phyloP scores from a whole-genome alignment of 2,797 vertebrate genomes.

The Coendou prehensilis region DNA sequence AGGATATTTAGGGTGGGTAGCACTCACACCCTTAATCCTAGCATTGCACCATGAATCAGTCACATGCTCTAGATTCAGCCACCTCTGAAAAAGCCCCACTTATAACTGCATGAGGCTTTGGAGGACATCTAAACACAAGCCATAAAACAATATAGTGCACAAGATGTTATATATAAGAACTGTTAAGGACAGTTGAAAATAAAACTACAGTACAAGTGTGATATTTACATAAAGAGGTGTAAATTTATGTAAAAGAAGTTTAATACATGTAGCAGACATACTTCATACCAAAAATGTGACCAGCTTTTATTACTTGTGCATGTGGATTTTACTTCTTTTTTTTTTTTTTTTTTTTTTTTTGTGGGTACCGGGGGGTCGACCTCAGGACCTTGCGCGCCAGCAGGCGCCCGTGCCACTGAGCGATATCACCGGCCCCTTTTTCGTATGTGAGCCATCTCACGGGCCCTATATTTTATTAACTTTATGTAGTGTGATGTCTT shows the following conservation, averaged over 20 bases:
- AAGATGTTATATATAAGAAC: not conserved
- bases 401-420: no score
- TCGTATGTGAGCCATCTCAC: no score
- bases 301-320: not conserved
- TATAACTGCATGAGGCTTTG: not conserved
- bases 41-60: not conserved
- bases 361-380: no score
- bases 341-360: no score
- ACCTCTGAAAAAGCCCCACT: not conserved
- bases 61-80: not conserved
- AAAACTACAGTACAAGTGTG: not conserved
- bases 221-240: not conserved
- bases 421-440: no score
- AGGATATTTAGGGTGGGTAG: not conserved
- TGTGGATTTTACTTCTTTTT: not conserved
- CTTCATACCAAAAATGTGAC: not conserved
- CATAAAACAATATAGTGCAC: not conserved
- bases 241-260: not conserved
- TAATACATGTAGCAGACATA: not conserved
- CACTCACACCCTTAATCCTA: not conserved
- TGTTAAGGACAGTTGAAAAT: not conserved
- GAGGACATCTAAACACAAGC: not conserved
- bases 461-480: constrained; percentile 26
- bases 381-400: no score
- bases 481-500: constrained; percentile 9